These are phyloP conservation scores for Paramisgurnus dabryanus DNA, from an alignment of 2,113 vertebrate species.

Conservation along the genomic window DNA sequence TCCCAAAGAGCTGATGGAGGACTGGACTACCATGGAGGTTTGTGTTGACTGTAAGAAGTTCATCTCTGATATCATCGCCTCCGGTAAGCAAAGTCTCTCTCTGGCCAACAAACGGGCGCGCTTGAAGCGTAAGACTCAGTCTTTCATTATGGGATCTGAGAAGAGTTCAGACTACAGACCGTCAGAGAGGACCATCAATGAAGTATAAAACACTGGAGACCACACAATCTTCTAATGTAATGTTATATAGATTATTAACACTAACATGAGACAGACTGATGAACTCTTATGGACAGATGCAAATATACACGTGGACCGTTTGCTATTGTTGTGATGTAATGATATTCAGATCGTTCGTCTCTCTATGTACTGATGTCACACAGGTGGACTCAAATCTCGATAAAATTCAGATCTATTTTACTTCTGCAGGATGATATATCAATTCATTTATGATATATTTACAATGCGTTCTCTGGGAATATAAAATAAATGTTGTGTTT, in stretches of 20 bases:
- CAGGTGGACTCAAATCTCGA: not conserved
- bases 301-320: not conserved
- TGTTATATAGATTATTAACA: too few species aligned
- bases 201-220: conserved; percentile 77
- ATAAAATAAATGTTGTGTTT: too few species aligned
- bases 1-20: conserved; percentile 91
- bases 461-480: too few species aligned
- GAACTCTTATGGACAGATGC: not conserved
- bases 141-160: conserved; percentile 86
- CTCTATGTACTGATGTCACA: not conserved
- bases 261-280: not conserved
- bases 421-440: not conserved
- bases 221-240: not conserved
- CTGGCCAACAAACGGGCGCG: conserved; percentile 94
- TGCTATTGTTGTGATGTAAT: not conserved
- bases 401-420: not conserved
- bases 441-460: not conserved
- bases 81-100: conserved; percentile 92
- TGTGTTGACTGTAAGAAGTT: conserved; percentile 99
- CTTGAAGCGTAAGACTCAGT: conserved; percentile 95
- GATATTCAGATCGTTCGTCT: not conserved
- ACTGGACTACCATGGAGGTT: conserved; percentile 98
- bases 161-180: conserved; percentile 87
- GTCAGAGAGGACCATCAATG: conserved; percentile 93
- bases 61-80: conserved; percentile 94